Percentiles rank a stretch among this genome's conserved stretches.
These are phyloP conservation scores for Odontomachus brunneus DNA, from an alignment of 1,140 invertebrate genomes.

Conservation along the genomic window DNA sequence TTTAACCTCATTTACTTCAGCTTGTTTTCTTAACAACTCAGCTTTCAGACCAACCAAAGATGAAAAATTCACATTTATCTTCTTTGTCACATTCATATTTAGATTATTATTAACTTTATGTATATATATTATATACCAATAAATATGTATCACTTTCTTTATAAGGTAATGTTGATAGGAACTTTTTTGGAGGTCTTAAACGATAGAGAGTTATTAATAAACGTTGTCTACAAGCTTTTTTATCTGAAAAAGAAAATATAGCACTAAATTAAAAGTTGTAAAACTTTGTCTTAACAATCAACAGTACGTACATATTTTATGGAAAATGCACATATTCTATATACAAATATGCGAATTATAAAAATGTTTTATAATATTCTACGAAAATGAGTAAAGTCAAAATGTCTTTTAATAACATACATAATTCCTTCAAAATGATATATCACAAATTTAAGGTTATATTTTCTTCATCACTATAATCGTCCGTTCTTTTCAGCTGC, in stretches of 20 bases:
- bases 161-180: neutral
- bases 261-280: neutral
- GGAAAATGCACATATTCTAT: neutral
- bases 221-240: too few species aligned
- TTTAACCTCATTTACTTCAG: slow-evolving; percentile 90
- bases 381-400: neutral
- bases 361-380: neutral
- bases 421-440: neutral
- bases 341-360: neutral
- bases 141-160: neutral
- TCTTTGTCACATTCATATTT: slow-evolving; percentile 79
- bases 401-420: neutral
- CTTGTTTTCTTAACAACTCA: slow-evolving; percentile 91
- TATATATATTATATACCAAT: too few species aligned
- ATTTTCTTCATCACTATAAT: neutral
- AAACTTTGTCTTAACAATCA: neutral
- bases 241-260: slow-evolving; percentile 6
- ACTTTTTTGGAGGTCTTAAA: neutral
- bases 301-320: neutral
- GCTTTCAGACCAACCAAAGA: slow-evolving; percentile 85
- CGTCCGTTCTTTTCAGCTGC: too few species aligned
- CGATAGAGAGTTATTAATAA: neutral
- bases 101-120: neutral
- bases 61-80: slow-evolving; percentile 82
- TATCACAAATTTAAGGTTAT: neutral